Evolutionary conservation across 2,888 invertebrate genomes (phyloP).

Genomic region (Gortyna flavago): DNA sequence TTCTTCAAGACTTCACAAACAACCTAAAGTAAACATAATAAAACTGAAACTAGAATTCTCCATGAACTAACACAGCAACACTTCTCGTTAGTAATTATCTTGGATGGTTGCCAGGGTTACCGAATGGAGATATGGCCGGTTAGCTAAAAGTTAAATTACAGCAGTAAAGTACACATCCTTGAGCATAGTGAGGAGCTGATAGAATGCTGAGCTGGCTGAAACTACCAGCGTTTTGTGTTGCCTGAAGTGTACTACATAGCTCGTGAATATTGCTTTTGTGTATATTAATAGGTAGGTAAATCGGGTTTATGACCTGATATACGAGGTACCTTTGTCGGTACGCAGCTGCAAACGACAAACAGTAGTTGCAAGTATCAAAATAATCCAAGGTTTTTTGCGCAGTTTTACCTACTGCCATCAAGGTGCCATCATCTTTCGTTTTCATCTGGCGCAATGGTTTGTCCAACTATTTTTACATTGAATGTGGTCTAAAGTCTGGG

Average conservation of each 20-base stretch:
- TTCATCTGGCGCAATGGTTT: background rate
- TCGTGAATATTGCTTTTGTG: conserved; percentile 2
- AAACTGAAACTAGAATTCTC: conserved; percentile 30
- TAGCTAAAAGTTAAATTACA: conserved; percentile 59
- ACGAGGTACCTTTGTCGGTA: background rate
- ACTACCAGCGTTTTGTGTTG: background rate
- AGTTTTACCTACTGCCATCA: background rate
- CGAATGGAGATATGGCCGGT: conserved; percentile 55
- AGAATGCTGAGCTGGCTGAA: conserved; percentile 11
- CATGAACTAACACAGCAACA: conserved; percentile 51
- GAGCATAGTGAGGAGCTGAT: conserved; percentile 20
- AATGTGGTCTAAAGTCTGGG: background rate
- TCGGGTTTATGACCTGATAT: too few species aligned
- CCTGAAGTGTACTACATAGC: background rate
- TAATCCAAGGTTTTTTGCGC: background rate
- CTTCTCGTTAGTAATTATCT: conserved; percentile 59
- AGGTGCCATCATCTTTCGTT: background rate
- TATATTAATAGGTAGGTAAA: background rate
- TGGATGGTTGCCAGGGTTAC: conserved; percentile 61
- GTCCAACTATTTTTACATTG: background rate
- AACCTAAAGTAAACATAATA: conserved; percentile 25
- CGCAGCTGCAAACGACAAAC: background rate
- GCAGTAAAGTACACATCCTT: conserved; percentile 40
- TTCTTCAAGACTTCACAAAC: conserved; percentile 7
- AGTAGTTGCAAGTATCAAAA: background rate